A percentile compares a stretch with the other conserved stretches of the same genome.
Conservation (phyloP, 37 sponge, comb jelly and placozoan genomes). For the Ephydatia muelleri region DNA sequence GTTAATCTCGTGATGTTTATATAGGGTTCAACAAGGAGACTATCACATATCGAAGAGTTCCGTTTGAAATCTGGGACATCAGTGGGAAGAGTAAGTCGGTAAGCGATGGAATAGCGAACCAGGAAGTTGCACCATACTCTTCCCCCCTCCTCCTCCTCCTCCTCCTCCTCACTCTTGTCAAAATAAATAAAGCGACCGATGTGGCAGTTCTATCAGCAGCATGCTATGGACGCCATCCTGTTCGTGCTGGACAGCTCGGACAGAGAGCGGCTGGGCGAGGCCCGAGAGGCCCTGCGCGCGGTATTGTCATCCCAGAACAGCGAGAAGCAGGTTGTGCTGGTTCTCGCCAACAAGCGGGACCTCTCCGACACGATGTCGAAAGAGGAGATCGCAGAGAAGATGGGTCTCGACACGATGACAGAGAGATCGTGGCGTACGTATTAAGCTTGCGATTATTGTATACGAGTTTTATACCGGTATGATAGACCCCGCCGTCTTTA, state of each 20-base stretch:
- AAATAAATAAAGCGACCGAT: neutral
- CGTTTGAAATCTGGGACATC: neutral
- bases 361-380: neutral
- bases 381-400: neutral
- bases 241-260: neutral
- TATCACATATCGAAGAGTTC: neutral
- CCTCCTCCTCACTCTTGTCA: neutral
- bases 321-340: neutral
- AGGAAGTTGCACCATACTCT: neutral
- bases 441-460: too few relatives aligned
- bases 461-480: too few relatives aligned
- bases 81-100: neutral
- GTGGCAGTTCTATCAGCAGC: neutral
- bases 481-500: too few relatives aligned
- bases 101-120: neutral
- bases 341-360: neutral
- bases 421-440: neutral
- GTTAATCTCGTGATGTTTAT: neutral
- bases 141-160: neutral
- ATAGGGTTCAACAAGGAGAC: neutral
- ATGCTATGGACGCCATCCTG: neutral
- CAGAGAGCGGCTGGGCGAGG: neutral
- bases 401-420: neutral
- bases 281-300: neutral
- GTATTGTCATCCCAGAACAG: neutral